Base-by-base conservation (phyloP, 2,113 vertebrate species). In the Mellivora capensis region DNA sequence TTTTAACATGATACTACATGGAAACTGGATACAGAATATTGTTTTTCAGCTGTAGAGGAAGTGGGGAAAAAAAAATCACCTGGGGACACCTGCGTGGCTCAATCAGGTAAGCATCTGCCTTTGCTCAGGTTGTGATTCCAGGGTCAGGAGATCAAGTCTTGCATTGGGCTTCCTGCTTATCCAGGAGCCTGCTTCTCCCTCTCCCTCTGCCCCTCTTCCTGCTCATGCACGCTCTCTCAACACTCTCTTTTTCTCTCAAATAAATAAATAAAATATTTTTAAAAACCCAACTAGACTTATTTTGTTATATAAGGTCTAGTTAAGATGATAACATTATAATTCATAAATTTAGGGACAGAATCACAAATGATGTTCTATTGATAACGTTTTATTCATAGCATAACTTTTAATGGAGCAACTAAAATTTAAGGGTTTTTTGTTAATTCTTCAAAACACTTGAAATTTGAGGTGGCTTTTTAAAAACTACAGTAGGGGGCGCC, bases 381-480 rank as follows among this genome's bases (percentile, higher is more conserved):
- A 34, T 87, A 47, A 54, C 42, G 90, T 92, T 95, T 81, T 72
- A 61, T 85, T 91, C 6, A 47, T 44, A 88, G 27, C 37, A 80
- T 82, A 89, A 62, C 31, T 95, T 95, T 92, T 76, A 87, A 76
- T 18, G 6, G 61, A 92, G 25, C 37, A 89, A 52, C 62, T 88
- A 91, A 95, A 95, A 93, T 83, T 93, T 93, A 72, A 90, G 57
- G 1, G 20, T 74, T 89, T 89, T 86, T 94, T 37, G 62, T 47
- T 93, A 77, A 87, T 82, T 91, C 54, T 96, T 97, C 52, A 93
- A 94, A 85, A 23, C 8, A 34, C 87, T 96, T 81, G 77, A 83
- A 96, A 13, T 93, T 96, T 91, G 57, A 91, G 23, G 37, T 93
- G 23, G 37, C 34, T 96, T 96, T 93, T 81, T 96, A 77, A 64